A percentile compares a stretch with the other conserved stretches of the same genome.
These are phyloP conservation scores for Notarius lentiginosus DNA, from an alignment of 2,113 vertebrate genomes.

Conservation along the genomic window DNA sequence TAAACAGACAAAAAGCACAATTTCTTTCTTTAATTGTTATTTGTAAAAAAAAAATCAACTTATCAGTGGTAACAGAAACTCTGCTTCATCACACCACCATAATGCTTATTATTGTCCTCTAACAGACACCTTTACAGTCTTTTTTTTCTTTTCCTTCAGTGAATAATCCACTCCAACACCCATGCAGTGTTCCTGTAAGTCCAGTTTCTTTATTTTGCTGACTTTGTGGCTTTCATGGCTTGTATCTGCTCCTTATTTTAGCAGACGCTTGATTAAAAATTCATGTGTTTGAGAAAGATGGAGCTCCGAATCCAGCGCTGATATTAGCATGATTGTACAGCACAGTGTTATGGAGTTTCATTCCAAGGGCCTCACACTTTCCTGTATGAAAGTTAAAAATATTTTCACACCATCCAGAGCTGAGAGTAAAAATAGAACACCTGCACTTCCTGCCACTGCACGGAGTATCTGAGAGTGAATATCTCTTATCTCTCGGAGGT, in stretches of 20 bases:
- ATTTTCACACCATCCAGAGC: conserved; percentile 21
- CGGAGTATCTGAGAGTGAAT: neutral
- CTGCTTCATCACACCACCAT: neutral
- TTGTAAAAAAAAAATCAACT: neutral
- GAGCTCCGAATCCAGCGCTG: conserved; percentile 6
- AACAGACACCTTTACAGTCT: neutral
- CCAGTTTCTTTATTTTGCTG: neutral
- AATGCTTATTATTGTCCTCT: neutral
- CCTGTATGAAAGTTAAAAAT: conserved; percentile 19
- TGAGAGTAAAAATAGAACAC: conserved; percentile 23
- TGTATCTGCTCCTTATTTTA: conserved; percentile 28
- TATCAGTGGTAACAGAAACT: neutral
- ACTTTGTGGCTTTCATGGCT: neutral
- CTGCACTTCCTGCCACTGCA: conserved; percentile 12
- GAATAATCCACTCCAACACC: neutral
- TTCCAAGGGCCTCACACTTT: neutral
- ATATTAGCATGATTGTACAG: neutral
- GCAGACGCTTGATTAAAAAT: conserved; percentile 40
- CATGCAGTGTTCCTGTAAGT: neutral
- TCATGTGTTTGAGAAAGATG: conserved; percentile 14
- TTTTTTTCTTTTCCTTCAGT: neutral
- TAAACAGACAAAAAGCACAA: too few relatives aligned
- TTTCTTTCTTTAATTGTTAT: too few relatives aligned
- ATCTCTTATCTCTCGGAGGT: neutral
- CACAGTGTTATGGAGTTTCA: neutral